Evolutionary conservation across 2,113 vertebrate genomes (phyloP).

Genomic region (Danio rerio): GRCz12tu NC_133186.1:40867001-40867500

Average conservation of each 20-base stretch:
- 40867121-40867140: conserved; percentile 28
- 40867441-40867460: too few relatives aligned
- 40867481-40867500: too few relatives aligned
- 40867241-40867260: background rate
- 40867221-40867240: conserved; percentile 20
- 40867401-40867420: too few relatives aligned
- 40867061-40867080: background rate
- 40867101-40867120: background rate
- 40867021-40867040: background rate
- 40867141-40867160: conserved; percentile 42
- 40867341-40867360: background rate
- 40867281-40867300: background rate
- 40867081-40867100: background rate
- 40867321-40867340: background rate
- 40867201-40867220: background rate
- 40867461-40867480: too few relatives aligned
- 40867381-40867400: too few relatives aligned
- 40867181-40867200: background rate
- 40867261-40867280: background rate
- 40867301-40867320: background rate
- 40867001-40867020: background rate
- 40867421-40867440: too few relatives aligned
- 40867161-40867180: background rate
- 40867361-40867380: too few relatives aligned
- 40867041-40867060: background rate